Conservation (phyloP, 2,888 invertebrate species). For the Metopia argyrocephala region DNA sequence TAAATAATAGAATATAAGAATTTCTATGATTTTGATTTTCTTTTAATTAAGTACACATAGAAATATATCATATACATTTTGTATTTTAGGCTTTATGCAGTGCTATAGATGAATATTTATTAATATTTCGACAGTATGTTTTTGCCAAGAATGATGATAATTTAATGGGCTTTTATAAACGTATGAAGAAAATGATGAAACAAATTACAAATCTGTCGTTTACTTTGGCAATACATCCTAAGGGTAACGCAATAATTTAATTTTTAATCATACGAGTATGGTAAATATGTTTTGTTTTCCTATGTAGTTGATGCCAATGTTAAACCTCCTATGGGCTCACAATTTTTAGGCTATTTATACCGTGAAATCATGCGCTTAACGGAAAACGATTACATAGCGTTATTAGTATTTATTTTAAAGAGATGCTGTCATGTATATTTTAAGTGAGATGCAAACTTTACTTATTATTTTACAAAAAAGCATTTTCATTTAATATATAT, state of each 20-base stretch:
- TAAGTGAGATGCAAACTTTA: constrained; percentile 64
- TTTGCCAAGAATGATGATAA: constrained; percentile 69
- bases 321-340: constrained; percentile 72
- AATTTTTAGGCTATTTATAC: constrained; percentile 75
- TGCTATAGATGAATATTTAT: constrained; percentile 81
- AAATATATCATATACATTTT: constrained; percentile 61
- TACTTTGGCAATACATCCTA: constrained; percentile 72
- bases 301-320: constrained; percentile 68
- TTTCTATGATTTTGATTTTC: no score
- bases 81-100: constrained; percentile 81
- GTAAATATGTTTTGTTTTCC: background rate
- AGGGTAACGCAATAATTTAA: constrained; percentile 67
- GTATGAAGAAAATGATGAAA: constrained; percentile 71
- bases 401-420: constrained; percentile 74
- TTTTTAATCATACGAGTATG: background rate
- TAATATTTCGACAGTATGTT: constrained; percentile 80
- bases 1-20: no score
- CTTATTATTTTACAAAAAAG: background rate
- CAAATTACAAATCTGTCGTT: constrained; percentile 72
- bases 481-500: background rate
- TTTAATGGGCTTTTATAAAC: constrained; percentile 70
- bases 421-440: constrained; percentile 76
- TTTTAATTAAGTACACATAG: no score
- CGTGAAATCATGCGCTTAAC: constrained; percentile 73
- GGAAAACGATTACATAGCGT: constrained; percentile 72